Evolutionary conservation across 2,797 vertebrate genomes (phyloP), one percentile per base, ranked within the genome.

Genomic region (Clarias fuscus): DNA sequence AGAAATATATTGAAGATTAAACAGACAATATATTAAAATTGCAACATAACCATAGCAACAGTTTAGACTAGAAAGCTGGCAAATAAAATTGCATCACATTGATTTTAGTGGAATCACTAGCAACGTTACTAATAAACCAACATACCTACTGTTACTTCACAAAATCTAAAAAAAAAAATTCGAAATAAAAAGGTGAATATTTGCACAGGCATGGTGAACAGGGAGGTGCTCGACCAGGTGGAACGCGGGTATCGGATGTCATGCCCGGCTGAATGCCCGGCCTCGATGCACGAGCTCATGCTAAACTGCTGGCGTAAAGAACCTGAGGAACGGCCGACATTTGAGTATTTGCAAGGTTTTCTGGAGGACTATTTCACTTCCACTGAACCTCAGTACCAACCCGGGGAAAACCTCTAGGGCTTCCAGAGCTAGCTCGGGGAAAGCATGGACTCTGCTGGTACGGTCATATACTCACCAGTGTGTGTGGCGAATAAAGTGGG

Each of bases 331-430:
- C 95, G 98, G 84, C 98, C 97, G 70, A 99, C 98, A 1, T 99
- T 99, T 0, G 98, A 99, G 94, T 99, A 99, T 93, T 95, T 99
- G 88, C 98, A 99, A 95, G 96, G 97, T 89, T 98, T 99, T 94
- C 95, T 99, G 93, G 98, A 99, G 94, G 98, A 99, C 95, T 99
- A 99, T 93, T 99, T 99, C 94, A 99, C 98, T 59, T 97, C 98
- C 82, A 99, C 98, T n/a, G 98, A 99, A 94, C 98, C 98, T 88
- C 98, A 99, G 93, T 99, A 99, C 94, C 98, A 99, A 94, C 98
- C 97, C 0, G 97, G 98, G 79, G 98, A 99, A 93, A 99, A 99
- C 93, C 95, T 99, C 95, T 99, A 99, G 96, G 91, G 67, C 80
- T 73, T 67, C n/a, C 53, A 3, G 48, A 11, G 62, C 64, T 7